phyloP scores from a whole-genome alignment of 2,797 vertebrate genomes.

The Semotilus atromaculatus region DNA sequence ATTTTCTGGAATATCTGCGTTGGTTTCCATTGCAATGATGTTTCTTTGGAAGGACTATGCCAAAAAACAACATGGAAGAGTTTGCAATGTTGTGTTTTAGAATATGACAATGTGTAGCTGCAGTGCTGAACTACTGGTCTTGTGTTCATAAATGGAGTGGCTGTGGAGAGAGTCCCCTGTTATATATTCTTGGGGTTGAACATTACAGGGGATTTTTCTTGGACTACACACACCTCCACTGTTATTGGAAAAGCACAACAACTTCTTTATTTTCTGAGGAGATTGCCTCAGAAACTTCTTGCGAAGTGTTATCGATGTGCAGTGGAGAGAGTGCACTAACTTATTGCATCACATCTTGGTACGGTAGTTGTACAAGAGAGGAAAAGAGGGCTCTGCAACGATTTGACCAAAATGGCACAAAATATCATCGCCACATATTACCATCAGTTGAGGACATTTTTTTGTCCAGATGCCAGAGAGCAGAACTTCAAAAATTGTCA shows the following conservation, averaged over 20 bases:
- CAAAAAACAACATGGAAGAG: not conserved
- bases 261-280: no score
- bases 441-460: not conserved
- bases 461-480: not conserved
- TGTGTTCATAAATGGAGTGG: no score
- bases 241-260: no score
- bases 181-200: no score
- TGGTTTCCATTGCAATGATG: not conserved
- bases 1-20: not conserved
- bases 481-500: not conserved
- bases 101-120: not conserved
- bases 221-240: no score
- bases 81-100: not conserved
- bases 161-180: no score
- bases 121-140: not conserved
- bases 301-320: no score
- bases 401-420: not conserved
- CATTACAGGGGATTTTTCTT: no score
- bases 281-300: no score
- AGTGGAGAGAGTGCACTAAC: no score
- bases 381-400: no score
- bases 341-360: not conserved
- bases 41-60: not conserved
- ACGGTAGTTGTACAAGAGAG: not conserved
- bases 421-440: no score